Evolutionary conservation across 2,888 invertebrate species (phyloP), one percentile per base, ranked within the genome.

Genomic region (Bellardia pandia): DNA sequence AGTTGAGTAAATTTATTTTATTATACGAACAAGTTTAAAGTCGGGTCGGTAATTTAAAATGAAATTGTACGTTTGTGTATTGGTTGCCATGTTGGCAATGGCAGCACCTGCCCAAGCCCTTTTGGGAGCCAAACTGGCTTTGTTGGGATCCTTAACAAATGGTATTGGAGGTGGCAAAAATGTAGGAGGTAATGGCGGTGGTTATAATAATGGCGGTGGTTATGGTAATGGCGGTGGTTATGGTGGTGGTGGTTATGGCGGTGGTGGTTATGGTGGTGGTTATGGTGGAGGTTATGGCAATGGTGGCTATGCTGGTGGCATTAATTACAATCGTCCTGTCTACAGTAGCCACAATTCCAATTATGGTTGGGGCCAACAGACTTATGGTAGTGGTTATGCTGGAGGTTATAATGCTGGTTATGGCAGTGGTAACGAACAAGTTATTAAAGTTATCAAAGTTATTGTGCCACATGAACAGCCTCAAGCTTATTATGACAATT

Each of bases 111-210:
- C 90, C 33, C 89, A 92, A 56, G 92, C 90, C 16, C 86, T 92
- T n/a, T 84, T 92, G 72, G 92, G 92, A 58, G 91, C 91, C 84
- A 92, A 92, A 76, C 56, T 92, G 86, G 91, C 92, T 4, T 87
- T 92, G n/a, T 88, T 92, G 42, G 90, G 91, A 77, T 89, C 89
- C 40, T 45, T 91, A 13, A 74, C 85, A 9, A 90, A 90, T 56
- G 89, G 90, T 8, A 79, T 89, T 11, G 72, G 88, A 9, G 90
- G 90, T 14, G 68, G 77, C 3, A 74, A 80, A 42, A 62, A 64
- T 33, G 75, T 76, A 33, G 81, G 77, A 9, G 79, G 82, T 48
- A 62, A 64, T 40, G 77, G 81, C 33, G 81, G 77, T 11, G 79
- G 80, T 23, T 53, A 23, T 5, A 69, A 66, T 1, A 56, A 69